Evolutionary conservation across 2,888 invertebrate genomes (phyloP).

Genomic region (Boloria euphrosyne): DNA sequence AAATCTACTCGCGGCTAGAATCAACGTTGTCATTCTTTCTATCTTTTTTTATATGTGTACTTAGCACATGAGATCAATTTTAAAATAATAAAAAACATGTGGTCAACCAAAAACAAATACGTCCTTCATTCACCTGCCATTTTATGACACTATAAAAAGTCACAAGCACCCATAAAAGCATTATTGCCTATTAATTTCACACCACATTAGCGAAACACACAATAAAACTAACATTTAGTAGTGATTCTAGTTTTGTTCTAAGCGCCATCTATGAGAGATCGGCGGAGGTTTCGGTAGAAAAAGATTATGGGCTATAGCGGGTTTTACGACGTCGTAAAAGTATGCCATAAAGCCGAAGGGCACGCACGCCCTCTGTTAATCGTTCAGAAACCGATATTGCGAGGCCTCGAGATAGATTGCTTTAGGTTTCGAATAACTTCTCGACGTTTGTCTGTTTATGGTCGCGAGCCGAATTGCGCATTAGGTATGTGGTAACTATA

Average conservation of each 20-base stretch:
- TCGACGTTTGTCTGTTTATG: constrained; percentile 76
- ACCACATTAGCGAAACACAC: constrained; percentile 82
- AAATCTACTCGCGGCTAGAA: too few relatives aligned
- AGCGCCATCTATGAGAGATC: constrained; percentile 71
- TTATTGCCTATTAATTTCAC: constrained; percentile 83
- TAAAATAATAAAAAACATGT: constrained; percentile 57
- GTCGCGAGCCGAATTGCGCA: constrained; percentile 58
- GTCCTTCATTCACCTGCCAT: constrained; percentile 65
- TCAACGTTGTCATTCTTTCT: too few relatives aligned
- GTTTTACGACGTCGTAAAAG: constrained; percentile 80
- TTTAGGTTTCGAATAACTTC: constrained; percentile 74
- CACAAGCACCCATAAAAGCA: constrained; percentile 78
- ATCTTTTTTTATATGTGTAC: not conserved
- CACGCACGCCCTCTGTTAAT: constrained; percentile 82
- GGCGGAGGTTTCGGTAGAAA: constrained; percentile 64
- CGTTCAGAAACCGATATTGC: constrained; percentile 82
- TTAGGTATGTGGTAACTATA: constrained; percentile 38
- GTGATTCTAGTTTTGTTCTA: constrained; percentile 72
- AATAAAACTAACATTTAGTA: constrained; percentile 78
- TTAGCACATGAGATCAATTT: constrained; percentile 22
- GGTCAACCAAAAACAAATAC: constrained; percentile 75
- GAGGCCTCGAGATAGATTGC: constrained; percentile 79
- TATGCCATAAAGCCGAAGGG: constrained; percentile 80
- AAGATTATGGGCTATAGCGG: constrained; percentile 79
- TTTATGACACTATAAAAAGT: constrained; percentile 77